Conservation (phyloP, 2,113 vertebrate genomes). For the Ondatra zibethicus region DNA sequence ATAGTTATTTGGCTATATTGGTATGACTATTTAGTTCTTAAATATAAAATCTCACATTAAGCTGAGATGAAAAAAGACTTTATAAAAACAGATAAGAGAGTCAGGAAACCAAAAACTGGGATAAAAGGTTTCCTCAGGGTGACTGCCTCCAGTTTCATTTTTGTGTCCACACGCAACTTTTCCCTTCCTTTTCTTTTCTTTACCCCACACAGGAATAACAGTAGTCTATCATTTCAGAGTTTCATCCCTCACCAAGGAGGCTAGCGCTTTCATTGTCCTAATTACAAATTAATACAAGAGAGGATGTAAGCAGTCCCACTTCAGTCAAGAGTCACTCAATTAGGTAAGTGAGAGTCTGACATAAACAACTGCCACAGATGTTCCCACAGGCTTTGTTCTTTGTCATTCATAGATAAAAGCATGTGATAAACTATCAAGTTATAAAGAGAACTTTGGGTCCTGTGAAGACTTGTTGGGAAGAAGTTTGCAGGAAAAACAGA, state of each 20-base stretch:
- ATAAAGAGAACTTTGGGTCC: neutral
- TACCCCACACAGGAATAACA: neutral
- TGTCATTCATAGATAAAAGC: neutral
- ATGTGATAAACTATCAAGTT: neutral
- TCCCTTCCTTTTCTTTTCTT: neutral
- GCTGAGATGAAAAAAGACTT: neutral
- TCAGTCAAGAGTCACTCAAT: slow-evolving; percentile 15
- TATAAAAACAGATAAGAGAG: neutral
- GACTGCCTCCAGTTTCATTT: neutral
- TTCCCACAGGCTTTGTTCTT: neutral
- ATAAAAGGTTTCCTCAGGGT: neutral
- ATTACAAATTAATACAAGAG: neutral
- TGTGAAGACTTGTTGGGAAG: neutral
- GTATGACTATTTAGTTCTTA: neutral
- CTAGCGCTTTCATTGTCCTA: neutral
- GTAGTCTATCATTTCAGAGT: neutral
- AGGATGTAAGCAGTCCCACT: neutral
- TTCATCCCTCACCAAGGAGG: neutral
- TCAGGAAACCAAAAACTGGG: neutral
- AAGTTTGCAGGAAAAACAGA: neutral
- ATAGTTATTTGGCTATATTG: neutral
- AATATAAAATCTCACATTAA: neutral
- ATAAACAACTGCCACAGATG: neutral
- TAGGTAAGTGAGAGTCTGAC: neutral
- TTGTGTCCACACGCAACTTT: neutral